These are phyloP conservation scores for Prionailurus viverrinus DNA, from an alignment of 2,113 vertebrate genomes.

Conservation along the genomic window DNA sequence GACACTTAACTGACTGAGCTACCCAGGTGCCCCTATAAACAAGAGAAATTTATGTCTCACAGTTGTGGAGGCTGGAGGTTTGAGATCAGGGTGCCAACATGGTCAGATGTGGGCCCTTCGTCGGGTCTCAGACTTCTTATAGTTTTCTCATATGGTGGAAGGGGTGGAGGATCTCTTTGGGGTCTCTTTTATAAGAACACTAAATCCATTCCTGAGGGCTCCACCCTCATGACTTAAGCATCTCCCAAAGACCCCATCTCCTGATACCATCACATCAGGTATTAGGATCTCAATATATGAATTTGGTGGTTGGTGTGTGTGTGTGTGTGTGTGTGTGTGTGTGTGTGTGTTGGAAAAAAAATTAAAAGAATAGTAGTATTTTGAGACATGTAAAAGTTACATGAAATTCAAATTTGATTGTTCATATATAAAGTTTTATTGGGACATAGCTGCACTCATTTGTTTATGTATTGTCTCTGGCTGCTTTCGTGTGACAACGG, in stretches of 20 bases:
- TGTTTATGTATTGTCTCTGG: neutral
- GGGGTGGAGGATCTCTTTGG: neutral
- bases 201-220: neutral
- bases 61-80: neutral
- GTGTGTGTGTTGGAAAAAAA: neutral
- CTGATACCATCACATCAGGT: neutral
- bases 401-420: constrained; percentile 11
- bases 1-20: too few species aligned
- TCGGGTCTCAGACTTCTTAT: neutral
- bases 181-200: neutral
- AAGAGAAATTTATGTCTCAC: neutral
- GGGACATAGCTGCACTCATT: neutral
- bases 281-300: neutral
- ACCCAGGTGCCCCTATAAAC: neutral
- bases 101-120: neutral
- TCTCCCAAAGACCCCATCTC: neutral
- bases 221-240: neutral
- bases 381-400: neutral
- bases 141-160: neutral
- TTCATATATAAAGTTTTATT: neutral
- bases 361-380: neutral
- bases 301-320: neutral
- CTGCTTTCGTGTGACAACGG: neutral
- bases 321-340: too few species aligned
- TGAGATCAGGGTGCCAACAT: neutral